Evolutionary conservation across 2,888 invertebrate genomes (phyloP), one percentile per base, ranked within the genome.

Genomic region (Dasypolia templi): DNA sequence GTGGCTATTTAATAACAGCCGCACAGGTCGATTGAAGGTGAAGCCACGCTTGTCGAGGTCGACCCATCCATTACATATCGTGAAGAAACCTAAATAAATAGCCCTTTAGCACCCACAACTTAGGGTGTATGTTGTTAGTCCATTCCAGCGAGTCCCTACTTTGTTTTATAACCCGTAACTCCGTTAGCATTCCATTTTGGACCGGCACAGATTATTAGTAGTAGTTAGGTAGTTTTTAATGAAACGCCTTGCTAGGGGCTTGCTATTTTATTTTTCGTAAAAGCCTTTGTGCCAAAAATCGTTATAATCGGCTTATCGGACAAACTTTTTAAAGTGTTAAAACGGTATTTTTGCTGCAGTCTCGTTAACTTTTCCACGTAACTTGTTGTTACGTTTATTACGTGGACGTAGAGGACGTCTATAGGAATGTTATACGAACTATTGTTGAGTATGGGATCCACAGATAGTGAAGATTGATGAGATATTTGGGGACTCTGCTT

Each of bases 231-330:
- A 51, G 63, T 62, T 72, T 79, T 72, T 77, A 78, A 84, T 86
- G 19, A 77, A 86, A 77, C 67, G 11, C 51, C 59, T 64, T 49
- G 67, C 26, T 55, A 62, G 49, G 17, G n/a, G 12, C 42, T 42
- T 17, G 19, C 3, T 32, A 3, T 53, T 49, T 42, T 67, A 12
- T 66, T n/a, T 75, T 77, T 86, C 65, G 79, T 62, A 71, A 71
- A 80, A 87, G 83, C 85, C 89, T 92, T 90, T 89, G 88, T 89
- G 72, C 82, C 79, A 83, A 83, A 78, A 86, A 82, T 78, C 62
- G 78, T 84, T 85, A 74, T 91, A 92, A 92, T 92, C 92, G 90
- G 91, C 89, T 93, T 92, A 92, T 86, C 89, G 86, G 87, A 87
- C 87, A 79, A 89, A 89, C 89, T 88, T 86, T 72, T 78, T 76